Conservation (phyloP, 1,140 invertebrate species). For the Drosophila littoralis region DNA sequence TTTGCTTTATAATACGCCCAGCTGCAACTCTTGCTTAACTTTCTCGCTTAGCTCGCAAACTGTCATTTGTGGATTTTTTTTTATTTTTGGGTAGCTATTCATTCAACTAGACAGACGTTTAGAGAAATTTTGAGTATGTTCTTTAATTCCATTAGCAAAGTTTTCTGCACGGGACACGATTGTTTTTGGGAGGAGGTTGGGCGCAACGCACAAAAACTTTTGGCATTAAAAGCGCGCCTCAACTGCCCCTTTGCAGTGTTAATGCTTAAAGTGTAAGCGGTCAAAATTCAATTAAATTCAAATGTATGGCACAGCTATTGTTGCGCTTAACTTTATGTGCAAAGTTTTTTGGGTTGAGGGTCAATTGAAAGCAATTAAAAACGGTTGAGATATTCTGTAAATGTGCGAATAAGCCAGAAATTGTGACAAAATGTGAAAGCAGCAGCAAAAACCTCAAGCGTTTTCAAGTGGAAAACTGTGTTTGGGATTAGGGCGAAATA, state of each 20-base stretch:
- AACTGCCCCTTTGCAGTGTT: conserved; percentile 34
- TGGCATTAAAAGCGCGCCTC: conserved; percentile 41
- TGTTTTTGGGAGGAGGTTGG: conserved; percentile 13
- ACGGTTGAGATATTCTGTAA: neutral
- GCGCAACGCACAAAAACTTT: conserved; percentile 49
- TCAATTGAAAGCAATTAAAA: conserved; percentile 78
- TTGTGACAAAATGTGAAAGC: conserved; percentile 10
- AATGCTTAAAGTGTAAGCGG: conserved; percentile 55
- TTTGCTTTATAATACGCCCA: neutral
- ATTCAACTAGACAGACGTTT: conserved; percentile 23
- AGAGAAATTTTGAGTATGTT: conserved; percentile 35
- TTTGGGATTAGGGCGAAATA: neutral
- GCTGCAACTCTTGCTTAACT: neutral
- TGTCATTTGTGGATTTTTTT: conserved; percentile 3
- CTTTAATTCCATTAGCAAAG: conserved; percentile 54
- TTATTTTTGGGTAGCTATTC: conserved; percentile 8
- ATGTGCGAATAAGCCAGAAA: conserved; percentile 7
- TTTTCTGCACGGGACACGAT: conserved; percentile 40
- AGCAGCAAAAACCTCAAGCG: neutral
- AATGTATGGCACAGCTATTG: conserved; percentile 46
- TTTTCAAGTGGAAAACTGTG: neutral
- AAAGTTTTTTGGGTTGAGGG: conserved; percentile 52
- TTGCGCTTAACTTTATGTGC: conserved; percentile 59
- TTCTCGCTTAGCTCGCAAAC: neutral
- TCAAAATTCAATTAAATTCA: conserved; percentile 74